phyloP scores from a whole-genome alignment of 2,797 vertebrate species.

The Eulemur coronatus region DNA sequence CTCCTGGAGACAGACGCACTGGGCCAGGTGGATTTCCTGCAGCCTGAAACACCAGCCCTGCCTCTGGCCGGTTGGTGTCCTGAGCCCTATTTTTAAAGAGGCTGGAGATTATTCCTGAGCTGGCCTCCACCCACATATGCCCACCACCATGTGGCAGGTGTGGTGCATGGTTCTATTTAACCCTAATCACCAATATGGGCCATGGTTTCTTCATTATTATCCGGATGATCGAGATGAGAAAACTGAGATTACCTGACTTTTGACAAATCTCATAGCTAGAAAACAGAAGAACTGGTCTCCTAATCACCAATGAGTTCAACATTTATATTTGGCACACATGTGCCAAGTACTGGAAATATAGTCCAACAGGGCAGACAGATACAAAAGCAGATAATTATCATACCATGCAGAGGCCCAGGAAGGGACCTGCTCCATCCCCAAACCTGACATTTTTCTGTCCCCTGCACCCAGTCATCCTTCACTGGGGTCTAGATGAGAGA shows the following conservation, averaged over 20 bases:
- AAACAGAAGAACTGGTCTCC: not conserved
- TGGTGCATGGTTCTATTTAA: not conserved
- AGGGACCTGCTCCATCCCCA: not conserved
- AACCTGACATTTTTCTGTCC: not conserved
- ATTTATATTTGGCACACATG: not conserved
- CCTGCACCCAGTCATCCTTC: not conserved
- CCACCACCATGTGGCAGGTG: accelerated
- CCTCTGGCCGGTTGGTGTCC: not conserved
- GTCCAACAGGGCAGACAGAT: not conserved
- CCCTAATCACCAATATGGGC: not conserved
- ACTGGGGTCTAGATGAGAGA: not conserved
- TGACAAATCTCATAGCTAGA: not conserved
- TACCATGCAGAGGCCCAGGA: not conserved
- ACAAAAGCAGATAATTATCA: not conserved
- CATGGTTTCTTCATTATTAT: not conserved
- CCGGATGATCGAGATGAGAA: not conserved
- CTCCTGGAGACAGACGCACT: not conserved
- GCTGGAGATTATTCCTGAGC: not conserved
- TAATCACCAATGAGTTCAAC: not conserved
- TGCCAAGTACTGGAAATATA: not conserved
- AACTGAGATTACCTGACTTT: not conserved
- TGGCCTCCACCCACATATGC: not conserved
- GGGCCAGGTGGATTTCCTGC: not conserved
- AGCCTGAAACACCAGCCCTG: not conserved
- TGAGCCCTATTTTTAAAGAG: not conserved